Evolutionary conservation across 2,797 vertebrate genomes (phyloP).

Genomic region (Malacoraja senta): DNA sequence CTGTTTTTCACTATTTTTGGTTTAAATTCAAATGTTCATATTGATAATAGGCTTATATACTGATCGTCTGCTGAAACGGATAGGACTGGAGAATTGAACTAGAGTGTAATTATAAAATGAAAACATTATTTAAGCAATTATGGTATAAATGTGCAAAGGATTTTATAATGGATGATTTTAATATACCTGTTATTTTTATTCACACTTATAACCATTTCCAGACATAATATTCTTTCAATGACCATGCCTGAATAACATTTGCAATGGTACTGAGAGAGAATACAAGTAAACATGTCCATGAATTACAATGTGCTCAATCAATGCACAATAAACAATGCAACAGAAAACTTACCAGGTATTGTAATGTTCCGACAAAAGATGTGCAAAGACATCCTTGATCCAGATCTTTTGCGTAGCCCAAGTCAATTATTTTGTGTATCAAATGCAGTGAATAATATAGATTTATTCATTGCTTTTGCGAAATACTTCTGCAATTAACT

Average conservation of each 20-base stretch:
- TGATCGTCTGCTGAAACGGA: not conserved
- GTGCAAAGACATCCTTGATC: conserved; percentile 93
- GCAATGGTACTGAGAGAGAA: not conserved
- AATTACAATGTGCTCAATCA: not conserved
- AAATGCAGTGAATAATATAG: conserved; percentile 54
- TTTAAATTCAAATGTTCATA: not conserved
- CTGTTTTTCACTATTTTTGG: not conserved
- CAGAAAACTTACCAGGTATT: conserved; percentile 74
- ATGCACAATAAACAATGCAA: not conserved
- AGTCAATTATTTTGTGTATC: conserved; percentile 92
- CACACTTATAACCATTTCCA: not conserved
- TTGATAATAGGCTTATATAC: not conserved
- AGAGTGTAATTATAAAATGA: not conserved
- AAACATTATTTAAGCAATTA: not conserved
- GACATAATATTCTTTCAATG: not conserved
- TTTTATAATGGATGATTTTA: not conserved
- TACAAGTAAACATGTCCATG: not conserved
- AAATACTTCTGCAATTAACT: not conserved
- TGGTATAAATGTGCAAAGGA: not conserved
- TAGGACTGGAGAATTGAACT: not conserved
- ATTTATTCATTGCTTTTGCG: not conserved
- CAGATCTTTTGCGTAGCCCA: conserved; percentile 90
- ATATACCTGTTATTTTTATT: not conserved
- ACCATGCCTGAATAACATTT: not conserved
- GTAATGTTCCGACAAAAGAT: conserved; percentile 92